A percentile compares a stretch with the other conserved stretches of the same genome.
phyloP scores from a whole-genome alignment of 2,113 vertebrate genomes.

The Sinocyclocheilus anophthalmus region DNA sequence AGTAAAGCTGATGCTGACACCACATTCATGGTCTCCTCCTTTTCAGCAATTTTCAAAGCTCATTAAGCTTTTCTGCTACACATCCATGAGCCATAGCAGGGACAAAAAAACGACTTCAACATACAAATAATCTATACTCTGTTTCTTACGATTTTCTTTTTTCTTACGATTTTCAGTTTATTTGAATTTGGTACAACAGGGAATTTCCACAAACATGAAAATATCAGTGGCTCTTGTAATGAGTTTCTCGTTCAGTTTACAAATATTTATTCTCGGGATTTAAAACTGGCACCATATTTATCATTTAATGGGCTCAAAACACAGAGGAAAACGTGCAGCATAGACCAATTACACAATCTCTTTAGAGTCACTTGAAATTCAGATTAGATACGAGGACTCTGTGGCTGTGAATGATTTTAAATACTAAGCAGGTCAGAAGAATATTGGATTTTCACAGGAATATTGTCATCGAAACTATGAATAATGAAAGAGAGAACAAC shows the following conservation, averaged over 20 bases:
- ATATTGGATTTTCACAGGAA: conserved; percentile 22
- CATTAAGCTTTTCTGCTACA: neutral
- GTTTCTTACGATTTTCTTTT: neutral
- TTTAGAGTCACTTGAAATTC: conserved; percentile 25
- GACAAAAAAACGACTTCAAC: neutral
- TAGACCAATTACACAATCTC: conserved; percentile 26
- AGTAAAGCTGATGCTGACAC: conserved; percentile 3
- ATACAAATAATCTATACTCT: neutral
- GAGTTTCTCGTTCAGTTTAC: neutral
- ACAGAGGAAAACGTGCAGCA: neutral
- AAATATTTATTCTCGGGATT: conserved; percentile 5
- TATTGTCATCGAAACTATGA: neutral
- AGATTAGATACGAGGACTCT: conserved; percentile 17
- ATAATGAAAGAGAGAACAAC: conserved; percentile 31
- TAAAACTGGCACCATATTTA: conserved; percentile 25
- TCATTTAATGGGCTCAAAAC: conserved; percentile 43
- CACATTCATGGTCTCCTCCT: neutral
- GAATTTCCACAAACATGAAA: conserved; percentile 12
- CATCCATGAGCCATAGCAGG: neutral
- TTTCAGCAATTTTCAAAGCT: neutral
- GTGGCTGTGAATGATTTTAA: conserved; percentile 4
- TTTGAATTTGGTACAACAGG: neutral
- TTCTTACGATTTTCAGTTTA: neutral
- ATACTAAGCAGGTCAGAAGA: conserved; percentile 6
- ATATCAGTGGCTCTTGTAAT: conserved; percentile 24